Evolutionary conservation across 2,888 invertebrate species (phyloP), one percentile per base, ranked within the genome.

Genomic region (Ectemnius continuus): DNA sequence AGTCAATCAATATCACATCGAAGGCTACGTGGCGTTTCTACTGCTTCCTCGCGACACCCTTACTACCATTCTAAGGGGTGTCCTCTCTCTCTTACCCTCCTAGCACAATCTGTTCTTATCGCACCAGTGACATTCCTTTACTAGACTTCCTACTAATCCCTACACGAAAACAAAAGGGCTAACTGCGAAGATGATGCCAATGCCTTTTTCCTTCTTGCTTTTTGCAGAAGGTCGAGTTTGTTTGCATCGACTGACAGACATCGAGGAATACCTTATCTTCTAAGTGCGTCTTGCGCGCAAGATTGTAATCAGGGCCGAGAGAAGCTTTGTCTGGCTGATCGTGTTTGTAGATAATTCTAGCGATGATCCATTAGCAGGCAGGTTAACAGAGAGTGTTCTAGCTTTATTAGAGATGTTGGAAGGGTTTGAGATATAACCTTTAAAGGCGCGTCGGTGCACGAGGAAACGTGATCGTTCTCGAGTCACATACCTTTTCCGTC

Each of bases 401-500:
- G 8, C 1, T 6, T 36, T 36, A 6, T 36, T 5, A 36, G 36
- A 20, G 20, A 23, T 0, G 3, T 2, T 23, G n/a, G 3, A 3
- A 47, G n/a, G 47, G 59, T 23, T 58, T 60, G 68, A 36, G 8
- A 70, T 75, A 72, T 79, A 79, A 79, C 79, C 79, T 79, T 79
- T 79, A 79, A 79, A 79, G 78, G 79, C 67, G 78, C 79, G 78
- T 78, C 70, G 72, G 59, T 72, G 60, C 72, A 70, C 64, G 59
- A 48, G 67, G 78, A 79, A 76, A 81, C 71, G 69, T 80, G 76
- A 79, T 76, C 73, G 59, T 66, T 78, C 52, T 52, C 67, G 36
- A 58, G 20, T 70, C 61, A 48, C 82, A 57, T 85, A 90, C 90
- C 90, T 89, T 74, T 88, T 90, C 58, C 84, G 87, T 71, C 73